Percentiles rank a stretch among this genome's conserved stretches.
Conservation (phyloP, 2,113 vertebrate species). For the Apodemus speciosus region DNA sequence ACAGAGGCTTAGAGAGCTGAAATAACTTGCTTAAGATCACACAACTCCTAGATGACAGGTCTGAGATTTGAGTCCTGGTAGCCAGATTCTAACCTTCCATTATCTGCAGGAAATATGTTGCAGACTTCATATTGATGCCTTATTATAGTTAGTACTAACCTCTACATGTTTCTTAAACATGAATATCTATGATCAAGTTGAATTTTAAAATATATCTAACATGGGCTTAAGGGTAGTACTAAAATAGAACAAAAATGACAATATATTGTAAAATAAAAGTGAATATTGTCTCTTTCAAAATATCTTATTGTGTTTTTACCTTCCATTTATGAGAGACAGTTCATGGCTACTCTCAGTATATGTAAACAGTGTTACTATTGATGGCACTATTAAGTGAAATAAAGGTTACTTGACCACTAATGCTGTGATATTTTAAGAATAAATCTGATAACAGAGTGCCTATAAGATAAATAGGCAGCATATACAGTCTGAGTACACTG, state of each 20-base stretch:
- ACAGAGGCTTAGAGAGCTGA: constrained; percentile 38
- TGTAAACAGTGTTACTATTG: not conserved
- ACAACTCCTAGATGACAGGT: not conserved
- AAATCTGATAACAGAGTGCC: not conserved
- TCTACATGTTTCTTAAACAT: not conserved
- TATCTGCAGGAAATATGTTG: not conserved
- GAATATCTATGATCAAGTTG: not conserved
- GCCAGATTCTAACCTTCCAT: not conserved
- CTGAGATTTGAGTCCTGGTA: not conserved
- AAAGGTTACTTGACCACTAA: not conserved
- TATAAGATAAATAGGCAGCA: not conserved
- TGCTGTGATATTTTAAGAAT: not conserved
- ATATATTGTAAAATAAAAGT: not conserved
- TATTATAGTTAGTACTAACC: not conserved
- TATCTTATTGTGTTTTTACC: not conserved
- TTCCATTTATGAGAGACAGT: not conserved
- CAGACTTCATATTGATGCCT: not conserved
- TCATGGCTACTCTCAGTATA: not conserved
- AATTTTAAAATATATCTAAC: not conserved
- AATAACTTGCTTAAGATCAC: constrained; percentile 38
- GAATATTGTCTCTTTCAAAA: not conserved
- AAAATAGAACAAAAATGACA: not conserved
- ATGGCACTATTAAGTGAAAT: not conserved
- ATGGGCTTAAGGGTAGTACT: not conserved
- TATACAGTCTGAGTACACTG: not conserved